phyloP scores from a whole-genome alignment of 2,797 vertebrate genomes.

The Gadopsis bispinosus region DNA sequence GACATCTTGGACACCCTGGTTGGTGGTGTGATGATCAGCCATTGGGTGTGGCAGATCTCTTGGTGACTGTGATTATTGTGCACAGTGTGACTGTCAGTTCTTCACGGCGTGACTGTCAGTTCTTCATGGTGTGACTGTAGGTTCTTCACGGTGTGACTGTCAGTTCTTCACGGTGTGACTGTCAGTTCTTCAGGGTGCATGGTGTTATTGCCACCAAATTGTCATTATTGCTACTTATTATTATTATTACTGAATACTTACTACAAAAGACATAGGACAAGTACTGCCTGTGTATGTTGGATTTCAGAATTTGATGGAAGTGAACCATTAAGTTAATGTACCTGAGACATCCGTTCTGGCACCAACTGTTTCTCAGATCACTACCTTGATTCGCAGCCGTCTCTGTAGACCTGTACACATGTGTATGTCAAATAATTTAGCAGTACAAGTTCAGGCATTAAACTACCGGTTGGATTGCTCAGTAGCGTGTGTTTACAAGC shows the following conservation, averaged over 20 bases:
- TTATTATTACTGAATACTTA: not conserved
- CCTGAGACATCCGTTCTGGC: conserved; percentile 9
- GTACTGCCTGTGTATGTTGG: not conserved
- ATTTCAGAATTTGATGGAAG: conserved; percentile 16
- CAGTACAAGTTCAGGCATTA: not conserved
- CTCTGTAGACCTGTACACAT: conserved; percentile 20
- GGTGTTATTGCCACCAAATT: too few species aligned
- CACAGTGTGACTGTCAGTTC: too few species aligned
- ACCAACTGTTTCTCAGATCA: conserved; percentile 11
- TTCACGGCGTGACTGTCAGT: too few species aligned
- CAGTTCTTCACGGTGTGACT: not conserved
- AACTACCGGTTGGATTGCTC: conserved; percentile 18
- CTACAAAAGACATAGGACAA: not conserved
- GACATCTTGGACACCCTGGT: too few species aligned
- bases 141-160: too few species aligned
- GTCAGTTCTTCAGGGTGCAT: too few species aligned
- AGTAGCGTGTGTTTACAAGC: conserved; percentile 9
- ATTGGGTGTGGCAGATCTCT: not conserved
- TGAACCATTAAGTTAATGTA: conserved; percentile 30
- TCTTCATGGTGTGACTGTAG: too few species aligned
- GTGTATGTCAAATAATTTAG: conserved; percentile 17
- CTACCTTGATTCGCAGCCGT: not conserved
- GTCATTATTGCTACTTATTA: too few species aligned
- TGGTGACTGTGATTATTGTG: not conserved
- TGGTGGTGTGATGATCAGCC: too few species aligned